Base-by-base conservation (phyloP, 2,797 vertebrate genomes). In the Threskiornis aethiopicus region DNA sequence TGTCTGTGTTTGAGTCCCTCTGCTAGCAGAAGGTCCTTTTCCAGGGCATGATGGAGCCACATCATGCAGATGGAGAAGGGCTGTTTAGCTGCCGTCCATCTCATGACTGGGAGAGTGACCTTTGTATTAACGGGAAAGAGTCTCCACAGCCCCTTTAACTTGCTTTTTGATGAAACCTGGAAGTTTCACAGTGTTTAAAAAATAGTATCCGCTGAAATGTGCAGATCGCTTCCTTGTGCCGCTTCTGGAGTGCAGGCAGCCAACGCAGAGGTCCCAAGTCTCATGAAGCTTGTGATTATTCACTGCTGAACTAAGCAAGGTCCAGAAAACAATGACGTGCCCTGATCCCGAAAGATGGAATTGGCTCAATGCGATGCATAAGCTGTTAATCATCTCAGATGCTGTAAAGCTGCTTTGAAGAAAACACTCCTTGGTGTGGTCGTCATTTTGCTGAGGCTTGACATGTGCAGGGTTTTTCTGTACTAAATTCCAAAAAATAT, bases 351-450 rank as follows among this genome's bases (percentile, higher is more conserved):
- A 25, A 44, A 41, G 69, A 1, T 33, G 49, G 65, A 33, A 11
- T 18, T 72, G 35, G 28, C 65, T 78, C 11, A 0, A 26, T 39
- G 61, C 0, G 3, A 4, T 59, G n/a, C 1, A 1, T 44, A 26
- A 79, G 25, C 16, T 72, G 33, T 52, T 90, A 3, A 10, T 69
- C 28, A 41, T 31, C 58, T 42, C 7, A 81, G 15, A 16, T 59
- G 31, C n/a, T 65, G 80, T 59, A 49, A 82, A 90, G 75, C n/a
- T 81, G 37, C 59, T 67, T 66, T 64, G 47, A 75, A 35, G n/a
- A 83, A 41, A 59, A 11, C 49, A 10, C 33, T 67, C 31, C 25
- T 51, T 52, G 39, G 3, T 13, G 22, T 13, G 22, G 9, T 33
- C 31, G 18, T 37, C 1, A 0, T 72, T 89, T 25, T 77, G 35